Evolutionary conservation across 2,113 vertebrate genomes (phyloP), one percentile per base, ranked within the genome.

Genomic region (Phaethornis superciliosus): DNA sequence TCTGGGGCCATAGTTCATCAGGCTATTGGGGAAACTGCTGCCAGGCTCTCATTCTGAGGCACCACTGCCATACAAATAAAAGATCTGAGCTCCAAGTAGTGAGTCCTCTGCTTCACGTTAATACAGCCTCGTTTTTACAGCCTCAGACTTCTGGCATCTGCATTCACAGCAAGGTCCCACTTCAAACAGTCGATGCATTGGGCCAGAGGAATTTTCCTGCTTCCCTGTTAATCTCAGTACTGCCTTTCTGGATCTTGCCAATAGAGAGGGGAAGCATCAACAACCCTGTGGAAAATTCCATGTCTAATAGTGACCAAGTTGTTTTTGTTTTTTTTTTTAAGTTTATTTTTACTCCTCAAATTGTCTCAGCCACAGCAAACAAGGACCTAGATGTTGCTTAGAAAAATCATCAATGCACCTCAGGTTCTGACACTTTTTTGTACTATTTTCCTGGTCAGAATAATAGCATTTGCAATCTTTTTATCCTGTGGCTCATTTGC

Each of bases 1-100:
- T 55, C 0, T 5, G 9, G 35, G 24, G 23, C 47, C 7, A 10
- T 2, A 47, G 47, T 7, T 81, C 60, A 22, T 0, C 0, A 0
- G 7, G 19, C 19, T 16, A 44, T 37, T 0, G 0, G 46, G 17
- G n/a, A 4, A 85, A 2, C 27, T 54, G 56, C 37, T 70, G 20
- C 23, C 52, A 65, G 40, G 20, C 65, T 79, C 47, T 16, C 33
- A 21, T 70, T 59, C 51, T 46, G 49, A 64, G n/a, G n/a, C 30
- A 40, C 14, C 19, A 2, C 23, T 14, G 21, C 7, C 23, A 4
- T 13, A 26, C 6, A 37, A 24, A 33, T 24, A n/a, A 54, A 70
- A 11, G 4, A 44, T 15, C 7, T 28, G 26, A n/a, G 14, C 18
- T 78, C 51, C 33, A 21, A 14, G 8, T 5, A 74, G n/a, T 5